phyloP scores from a whole-genome alignment of 2,797 vertebrate genomes.

The Meda fulgida region DNA sequence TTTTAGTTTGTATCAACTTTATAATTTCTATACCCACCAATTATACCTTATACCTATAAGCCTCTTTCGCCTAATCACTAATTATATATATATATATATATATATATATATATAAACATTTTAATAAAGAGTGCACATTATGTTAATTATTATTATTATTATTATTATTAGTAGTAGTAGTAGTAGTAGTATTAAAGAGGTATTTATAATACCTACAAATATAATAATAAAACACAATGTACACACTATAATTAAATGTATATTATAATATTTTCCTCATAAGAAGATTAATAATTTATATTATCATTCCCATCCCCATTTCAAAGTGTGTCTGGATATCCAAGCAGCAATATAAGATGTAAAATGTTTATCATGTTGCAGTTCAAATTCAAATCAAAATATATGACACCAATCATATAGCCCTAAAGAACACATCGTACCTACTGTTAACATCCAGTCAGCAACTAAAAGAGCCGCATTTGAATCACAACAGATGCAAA shows the following conservation, averaged over 20 bases:
- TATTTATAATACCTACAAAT: too few species aligned
- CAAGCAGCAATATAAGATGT: background rate
- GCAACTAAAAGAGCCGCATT: background rate
- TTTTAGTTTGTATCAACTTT: slow-evolving; percentile 6
- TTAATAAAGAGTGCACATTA: too few species aligned
- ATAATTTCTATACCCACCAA: background rate
- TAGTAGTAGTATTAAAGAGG: too few species aligned
- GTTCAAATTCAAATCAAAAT: background rate
- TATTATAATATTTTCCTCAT: background rate
- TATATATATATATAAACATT: background rate
- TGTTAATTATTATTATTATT: too few species aligned
- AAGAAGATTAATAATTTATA: too few species aligned
- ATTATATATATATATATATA: background rate
- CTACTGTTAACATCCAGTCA: background rate
- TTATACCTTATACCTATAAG: background rate
- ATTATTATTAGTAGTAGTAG: too few species aligned
- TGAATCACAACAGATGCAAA: background rate
- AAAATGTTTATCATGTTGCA: background rate
- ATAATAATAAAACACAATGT: background rate
- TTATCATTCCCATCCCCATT: too few species aligned
- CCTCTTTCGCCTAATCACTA: background rate
- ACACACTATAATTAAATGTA: background rate
- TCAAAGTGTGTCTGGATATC: background rate
- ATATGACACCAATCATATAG: background rate
- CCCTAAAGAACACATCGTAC: background rate